Conservation (phyloP, 2,797 vertebrate genomes). For the Tokudaia muenninki region DNA sequence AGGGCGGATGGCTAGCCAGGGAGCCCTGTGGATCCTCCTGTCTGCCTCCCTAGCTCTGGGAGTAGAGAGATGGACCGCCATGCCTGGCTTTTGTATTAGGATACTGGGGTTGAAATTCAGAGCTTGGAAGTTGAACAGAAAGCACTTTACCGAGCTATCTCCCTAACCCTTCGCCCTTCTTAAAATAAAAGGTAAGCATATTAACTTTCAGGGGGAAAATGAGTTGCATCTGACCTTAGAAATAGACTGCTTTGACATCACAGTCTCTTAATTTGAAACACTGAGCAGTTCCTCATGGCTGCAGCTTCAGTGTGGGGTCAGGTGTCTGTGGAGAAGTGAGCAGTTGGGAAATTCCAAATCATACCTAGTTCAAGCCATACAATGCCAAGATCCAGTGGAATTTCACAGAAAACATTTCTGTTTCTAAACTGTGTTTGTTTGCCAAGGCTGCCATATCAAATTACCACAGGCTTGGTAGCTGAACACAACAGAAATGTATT, state of each 20-base stretch:
- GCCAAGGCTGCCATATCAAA: constrained; percentile 17
- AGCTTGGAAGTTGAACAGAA: neutral
- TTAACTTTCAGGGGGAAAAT: constrained; percentile 29
- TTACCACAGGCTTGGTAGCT: neutral
- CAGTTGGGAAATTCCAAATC: constrained; percentile 64
- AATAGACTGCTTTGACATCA: neutral
- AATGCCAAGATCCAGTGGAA: constrained; percentile 54
- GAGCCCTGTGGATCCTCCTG: neutral
- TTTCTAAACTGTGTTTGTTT: constrained; percentile 36
- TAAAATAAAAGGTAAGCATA: constrained; percentile 8
- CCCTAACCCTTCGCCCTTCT: neutral
- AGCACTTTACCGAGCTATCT: neutral
- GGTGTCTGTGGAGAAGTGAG: constrained; percentile 32
- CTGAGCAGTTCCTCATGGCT: neutral
- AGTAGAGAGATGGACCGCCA: neutral
- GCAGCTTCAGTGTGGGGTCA: constrained; percentile 12
- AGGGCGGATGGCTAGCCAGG: too few species aligned
- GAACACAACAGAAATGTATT: neutral
- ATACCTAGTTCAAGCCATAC: neutral
- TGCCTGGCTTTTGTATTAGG: neutral
- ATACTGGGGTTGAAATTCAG: neutral
- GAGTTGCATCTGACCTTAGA: neutral
- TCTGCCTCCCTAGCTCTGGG: neutral
- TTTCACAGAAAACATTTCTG: constrained; percentile 61
- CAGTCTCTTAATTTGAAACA: constrained; percentile 10